Conservation (phyloP, 2,113 vertebrate genomes). For the Notarius quadriscutis region DNA sequence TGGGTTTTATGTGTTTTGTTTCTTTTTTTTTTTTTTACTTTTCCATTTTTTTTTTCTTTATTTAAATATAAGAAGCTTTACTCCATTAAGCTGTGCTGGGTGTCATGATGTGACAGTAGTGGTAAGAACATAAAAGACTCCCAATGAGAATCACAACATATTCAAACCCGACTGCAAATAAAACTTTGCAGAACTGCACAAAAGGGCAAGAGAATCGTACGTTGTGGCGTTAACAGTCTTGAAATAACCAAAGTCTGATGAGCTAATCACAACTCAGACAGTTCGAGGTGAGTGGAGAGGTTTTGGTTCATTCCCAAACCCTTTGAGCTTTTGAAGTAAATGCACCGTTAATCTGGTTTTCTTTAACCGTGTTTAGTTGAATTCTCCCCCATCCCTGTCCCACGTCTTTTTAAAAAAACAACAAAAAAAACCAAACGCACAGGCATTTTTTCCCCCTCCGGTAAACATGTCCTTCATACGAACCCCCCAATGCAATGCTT, state of each 20-base stretch:
- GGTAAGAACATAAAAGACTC: constrained; percentile 70
- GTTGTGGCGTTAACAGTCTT: constrained; percentile 68
- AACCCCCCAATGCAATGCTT: constrained; percentile 58
- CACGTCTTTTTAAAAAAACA: constrained; percentile 4
- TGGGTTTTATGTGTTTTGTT: constrained; percentile 31
- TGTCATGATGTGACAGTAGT: constrained; percentile 63
- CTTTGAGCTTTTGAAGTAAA: constrained; percentile 55
- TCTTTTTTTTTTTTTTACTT: constrained; percentile 24
- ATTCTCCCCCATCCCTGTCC: constrained; percentile 30
- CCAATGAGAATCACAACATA: constrained; percentile 67
- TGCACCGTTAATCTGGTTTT: constrained; percentile 48
- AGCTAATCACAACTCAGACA: constrained; percentile 53
- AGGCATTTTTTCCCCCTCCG: constrained; percentile 9
- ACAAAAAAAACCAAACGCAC: constrained; percentile 26
- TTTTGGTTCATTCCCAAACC: constrained; percentile 54
- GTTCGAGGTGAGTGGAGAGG: constrained; percentile 39
- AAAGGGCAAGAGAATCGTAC: constrained; percentile 58
- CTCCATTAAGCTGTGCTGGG: constrained; percentile 69
- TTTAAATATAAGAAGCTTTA: constrained; percentile 61
- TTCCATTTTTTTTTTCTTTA: constrained; percentile 30
- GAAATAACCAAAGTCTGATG: constrained; percentile 52
- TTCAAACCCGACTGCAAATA: constrained; percentile 76
- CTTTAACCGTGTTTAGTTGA: constrained; percentile 29
- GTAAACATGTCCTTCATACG: constrained; percentile 57
- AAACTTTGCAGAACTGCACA: constrained; percentile 75